Conservation (phyloP, 2,113 vertebrate species). For the Rallus limicola region DNA sequence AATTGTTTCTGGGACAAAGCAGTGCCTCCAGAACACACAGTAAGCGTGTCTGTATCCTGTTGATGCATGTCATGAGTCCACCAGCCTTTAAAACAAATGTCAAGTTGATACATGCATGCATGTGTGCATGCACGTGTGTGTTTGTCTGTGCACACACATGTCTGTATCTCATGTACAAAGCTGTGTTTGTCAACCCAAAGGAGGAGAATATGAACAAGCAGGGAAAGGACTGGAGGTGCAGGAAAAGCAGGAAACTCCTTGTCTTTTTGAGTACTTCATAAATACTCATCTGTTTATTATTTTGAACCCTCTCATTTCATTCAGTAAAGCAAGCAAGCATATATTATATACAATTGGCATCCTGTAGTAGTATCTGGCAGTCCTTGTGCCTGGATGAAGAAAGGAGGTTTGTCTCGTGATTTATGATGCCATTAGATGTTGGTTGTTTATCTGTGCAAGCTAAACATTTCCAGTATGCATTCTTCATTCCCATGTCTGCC, state of each 20-base stretch:
- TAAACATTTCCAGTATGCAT: neutral
- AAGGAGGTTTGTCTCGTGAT: neutral
- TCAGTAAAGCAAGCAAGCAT: neutral
- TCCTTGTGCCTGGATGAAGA: neutral
- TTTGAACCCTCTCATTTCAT: neutral
- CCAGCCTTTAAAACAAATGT: neutral
- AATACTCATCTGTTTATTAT: neutral
- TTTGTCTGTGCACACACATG: fast-evolving
- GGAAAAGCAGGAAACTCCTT: neutral
- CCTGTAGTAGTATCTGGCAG: neutral
- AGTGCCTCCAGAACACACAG: neutral
- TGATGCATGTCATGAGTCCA: neutral
- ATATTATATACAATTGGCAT: neutral
- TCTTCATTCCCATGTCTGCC: neutral
- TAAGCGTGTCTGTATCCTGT: neutral
- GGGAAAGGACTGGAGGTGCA: neutral
- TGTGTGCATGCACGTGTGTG: neutral
- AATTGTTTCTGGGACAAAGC: neutral
- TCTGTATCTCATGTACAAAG: neutral
- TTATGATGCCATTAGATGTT: neutral
- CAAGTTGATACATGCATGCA: neutral
- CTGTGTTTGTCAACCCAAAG: neutral
- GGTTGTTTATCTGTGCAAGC: neutral
- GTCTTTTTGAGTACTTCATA: neutral
- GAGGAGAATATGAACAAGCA: neutral